Conservation (phyloP, 2,113 vertebrate species). For the Leptobrachium ailaonicum region DNA sequence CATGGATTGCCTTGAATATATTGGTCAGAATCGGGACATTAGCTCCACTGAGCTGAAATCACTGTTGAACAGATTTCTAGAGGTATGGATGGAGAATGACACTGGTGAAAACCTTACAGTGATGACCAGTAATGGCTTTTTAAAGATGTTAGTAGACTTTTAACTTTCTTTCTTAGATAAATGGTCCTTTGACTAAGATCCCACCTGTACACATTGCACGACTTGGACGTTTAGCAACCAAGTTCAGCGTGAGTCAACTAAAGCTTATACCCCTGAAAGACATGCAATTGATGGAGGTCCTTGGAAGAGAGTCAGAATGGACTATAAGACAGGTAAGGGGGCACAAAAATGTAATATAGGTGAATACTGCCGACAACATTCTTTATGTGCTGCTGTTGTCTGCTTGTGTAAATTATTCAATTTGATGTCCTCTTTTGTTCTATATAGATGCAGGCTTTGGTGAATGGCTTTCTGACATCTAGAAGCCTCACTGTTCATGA, state of each 20-base stretch:
- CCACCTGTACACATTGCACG: slow-evolving; percentile 65
- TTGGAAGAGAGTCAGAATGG: slow-evolving; percentile 26
- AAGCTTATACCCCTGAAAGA: background rate
- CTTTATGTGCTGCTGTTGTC: background rate
- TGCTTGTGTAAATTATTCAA: background rate
- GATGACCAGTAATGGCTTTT: background rate
- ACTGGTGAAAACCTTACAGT: background rate
- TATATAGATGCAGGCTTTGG: background rate
- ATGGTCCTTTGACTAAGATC: slow-evolving; percentile 56
- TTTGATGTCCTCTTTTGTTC: background rate
- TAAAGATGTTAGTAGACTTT: background rate
- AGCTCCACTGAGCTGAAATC: slow-evolving; percentile 58
- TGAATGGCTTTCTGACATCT: background rate
- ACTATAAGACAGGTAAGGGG: slow-evolving; percentile 9
- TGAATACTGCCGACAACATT: background rate
- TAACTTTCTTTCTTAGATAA: slow-evolving; percentile 4
- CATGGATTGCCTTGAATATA: slow-evolving; percentile 71
- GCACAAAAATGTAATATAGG: background rate
- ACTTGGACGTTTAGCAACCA: slow-evolving; percentile 57
- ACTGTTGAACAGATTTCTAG: slow-evolving; percentile 65
- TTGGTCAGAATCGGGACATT: slow-evolving; percentile 67
- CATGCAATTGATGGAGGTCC: slow-evolving; percentile 25
- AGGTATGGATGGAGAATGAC: slow-evolving; percentile 55
- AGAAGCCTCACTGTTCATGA: slow-evolving; percentile 52
- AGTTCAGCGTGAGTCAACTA: background rate